Evolutionary conservation across 2,797 vertebrate genomes (phyloP).

Genomic region (Rhincodon typus): DNA sequence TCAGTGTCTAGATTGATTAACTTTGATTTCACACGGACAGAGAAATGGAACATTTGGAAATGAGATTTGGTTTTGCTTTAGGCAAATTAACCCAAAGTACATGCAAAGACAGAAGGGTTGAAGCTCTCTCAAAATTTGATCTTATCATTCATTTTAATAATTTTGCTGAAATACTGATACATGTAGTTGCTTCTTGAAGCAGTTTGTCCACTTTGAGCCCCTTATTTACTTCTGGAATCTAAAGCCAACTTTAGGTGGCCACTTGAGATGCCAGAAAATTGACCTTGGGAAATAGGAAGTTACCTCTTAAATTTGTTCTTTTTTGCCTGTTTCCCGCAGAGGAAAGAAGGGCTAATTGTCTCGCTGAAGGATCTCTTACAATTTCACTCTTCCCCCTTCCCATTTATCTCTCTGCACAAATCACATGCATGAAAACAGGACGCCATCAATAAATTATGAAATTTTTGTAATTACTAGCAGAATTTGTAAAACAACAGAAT

Average conservation of each 20-base stretch:
- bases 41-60: too few relatives aligned
- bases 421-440: background rate
- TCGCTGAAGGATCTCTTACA: background rate
- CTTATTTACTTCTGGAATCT: background rate
- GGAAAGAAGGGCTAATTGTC: background rate
- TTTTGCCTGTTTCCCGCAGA: background rate
- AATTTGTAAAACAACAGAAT: background rate
- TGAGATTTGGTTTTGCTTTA: too few relatives aligned
- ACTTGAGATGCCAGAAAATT: background rate
- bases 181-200: too few relatives aligned
- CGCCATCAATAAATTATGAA: background rate
- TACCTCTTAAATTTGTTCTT: background rate
- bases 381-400: background rate
- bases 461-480: background rate
- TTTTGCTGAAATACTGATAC: too few relatives aligned
- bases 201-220: background rate
- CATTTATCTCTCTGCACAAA: background rate
- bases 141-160: too few relatives aligned
- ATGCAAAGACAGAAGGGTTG: too few relatives aligned
- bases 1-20: background rate
- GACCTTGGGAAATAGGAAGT: background rate
- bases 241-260: background rate
- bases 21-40: too few relatives aligned
- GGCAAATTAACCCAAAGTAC: too few relatives aligned
- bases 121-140: too few relatives aligned